These are phyloP conservation scores for Caerostris extrusa DNA, from an alignment of 1,140 invertebrate species.

Conservation along the genomic window DNA sequence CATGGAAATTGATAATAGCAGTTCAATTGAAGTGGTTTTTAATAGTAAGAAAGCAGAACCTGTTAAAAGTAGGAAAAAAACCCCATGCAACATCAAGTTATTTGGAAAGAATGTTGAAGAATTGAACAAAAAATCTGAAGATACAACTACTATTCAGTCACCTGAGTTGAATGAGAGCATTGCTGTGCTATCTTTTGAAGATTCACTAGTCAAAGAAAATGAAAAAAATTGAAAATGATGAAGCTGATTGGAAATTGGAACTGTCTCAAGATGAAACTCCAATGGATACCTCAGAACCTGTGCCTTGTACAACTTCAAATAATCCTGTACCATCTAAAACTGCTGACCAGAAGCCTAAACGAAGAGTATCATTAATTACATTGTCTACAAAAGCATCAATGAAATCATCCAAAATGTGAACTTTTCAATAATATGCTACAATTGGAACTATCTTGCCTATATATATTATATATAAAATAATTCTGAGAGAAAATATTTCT, in stretches of 20 bases:
- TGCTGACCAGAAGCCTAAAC: constrained; percentile 9
- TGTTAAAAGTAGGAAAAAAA: neutral
- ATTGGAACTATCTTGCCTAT: too few relatives aligned
- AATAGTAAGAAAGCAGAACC: neutral
- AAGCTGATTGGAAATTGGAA: constrained; percentile 70
- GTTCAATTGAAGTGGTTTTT: constrained; percentile 20
- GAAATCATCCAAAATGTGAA: neutral
- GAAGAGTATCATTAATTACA: constrained; percentile 28
- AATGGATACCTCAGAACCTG: constrained; percentile 2
- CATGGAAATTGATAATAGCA: constrained; percentile 6
- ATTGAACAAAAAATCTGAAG: neutral
- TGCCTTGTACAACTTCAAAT: neutral
- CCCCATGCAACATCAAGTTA: neutral
- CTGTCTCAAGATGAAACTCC: constrained; percentile 63
- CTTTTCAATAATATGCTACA: too few relatives aligned
- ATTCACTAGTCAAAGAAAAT: neutral
- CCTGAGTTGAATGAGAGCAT: constrained; percentile 17
- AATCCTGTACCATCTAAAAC: neutral
- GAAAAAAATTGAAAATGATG: neutral
- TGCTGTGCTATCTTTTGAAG: constrained; percentile 54
- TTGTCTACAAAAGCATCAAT: neutral
- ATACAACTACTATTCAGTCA: neutral
- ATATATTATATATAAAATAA: too few relatives aligned
- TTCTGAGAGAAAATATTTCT: too few relatives aligned
- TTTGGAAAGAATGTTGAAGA: neutral